Conservation (phyloP, 2,113 vertebrate species). For the Spea multiplicata region DNA sequence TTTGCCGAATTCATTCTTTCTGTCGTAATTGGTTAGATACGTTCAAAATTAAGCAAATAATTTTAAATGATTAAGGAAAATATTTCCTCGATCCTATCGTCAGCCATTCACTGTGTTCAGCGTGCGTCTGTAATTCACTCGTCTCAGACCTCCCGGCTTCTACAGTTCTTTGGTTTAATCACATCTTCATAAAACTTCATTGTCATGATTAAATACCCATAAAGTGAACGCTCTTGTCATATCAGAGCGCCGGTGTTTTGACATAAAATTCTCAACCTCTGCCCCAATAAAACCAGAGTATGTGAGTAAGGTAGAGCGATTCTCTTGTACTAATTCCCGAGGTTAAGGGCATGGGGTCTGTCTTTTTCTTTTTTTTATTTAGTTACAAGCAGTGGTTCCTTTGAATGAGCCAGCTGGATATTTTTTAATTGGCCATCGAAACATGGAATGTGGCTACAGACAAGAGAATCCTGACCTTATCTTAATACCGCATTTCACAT, state of each 20-base stretch:
- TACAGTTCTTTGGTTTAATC: slow-evolving; percentile 40
- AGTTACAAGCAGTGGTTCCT: not conserved
- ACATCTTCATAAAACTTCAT: slow-evolving; percentile 47
- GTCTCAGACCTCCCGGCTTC: slow-evolving; percentile 32
- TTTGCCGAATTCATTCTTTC: slow-evolving; percentile 12
- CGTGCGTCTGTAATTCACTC: slow-evolving; percentile 36
- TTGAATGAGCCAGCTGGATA: not conserved
- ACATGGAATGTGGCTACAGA: not conserved
- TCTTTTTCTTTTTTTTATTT: not conserved
- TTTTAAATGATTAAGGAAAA: slow-evolving; percentile 15
- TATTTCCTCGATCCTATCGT: slow-evolving; percentile 17
- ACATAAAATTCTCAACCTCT: slow-evolving; percentile 40
- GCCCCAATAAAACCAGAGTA: slow-evolving; percentile 26
- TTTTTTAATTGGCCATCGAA: not conserved
- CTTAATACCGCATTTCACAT: not conserved
- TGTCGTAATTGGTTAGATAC: slow-evolving; percentile 21
- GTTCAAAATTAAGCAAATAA: slow-evolving; percentile 7
- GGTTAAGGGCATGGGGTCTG: not conserved
- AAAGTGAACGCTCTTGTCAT: slow-evolving; percentile 31
- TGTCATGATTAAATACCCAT: slow-evolving; percentile 48
- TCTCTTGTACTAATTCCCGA: not conserved
- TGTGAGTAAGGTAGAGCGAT: not conserved
- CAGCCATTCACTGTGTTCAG: not conserved
- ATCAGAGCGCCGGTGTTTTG: slow-evolving; percentile 23
- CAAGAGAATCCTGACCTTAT: not conserved